These are phyloP conservation scores for Psephotus haematonotus DNA, from an alignment of 2,113 vertebrate species.

Conservation along the genomic window DNA sequence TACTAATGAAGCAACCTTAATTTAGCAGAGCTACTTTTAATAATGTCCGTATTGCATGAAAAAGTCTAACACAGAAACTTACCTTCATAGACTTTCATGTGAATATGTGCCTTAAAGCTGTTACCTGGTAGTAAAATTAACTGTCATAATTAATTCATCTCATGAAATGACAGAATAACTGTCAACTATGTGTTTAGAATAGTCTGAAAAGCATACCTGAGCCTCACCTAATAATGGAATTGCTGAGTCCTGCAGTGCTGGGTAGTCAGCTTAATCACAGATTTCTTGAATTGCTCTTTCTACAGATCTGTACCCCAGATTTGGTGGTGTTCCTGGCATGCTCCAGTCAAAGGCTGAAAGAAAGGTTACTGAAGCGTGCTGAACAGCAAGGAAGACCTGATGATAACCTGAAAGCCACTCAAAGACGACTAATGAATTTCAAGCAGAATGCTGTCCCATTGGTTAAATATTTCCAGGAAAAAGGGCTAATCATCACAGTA, in stretches of 20 bases:
- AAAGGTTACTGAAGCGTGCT: constrained; percentile 88
- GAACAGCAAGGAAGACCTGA: constrained; percentile 95
- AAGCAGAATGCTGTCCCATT: constrained; percentile 93
- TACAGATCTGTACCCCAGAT: constrained; percentile 94
- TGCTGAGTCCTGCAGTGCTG: neutral
- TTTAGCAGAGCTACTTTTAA: neutral
- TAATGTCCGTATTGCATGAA: neutral
- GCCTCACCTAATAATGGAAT: neutral
- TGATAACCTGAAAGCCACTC: constrained; percentile 95
- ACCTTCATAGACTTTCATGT: neutral
- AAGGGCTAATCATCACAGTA: constrained; percentile 92
- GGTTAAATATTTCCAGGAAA: constrained; percentile 98
- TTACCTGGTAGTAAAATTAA: neutral
- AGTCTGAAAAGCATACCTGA: neutral
- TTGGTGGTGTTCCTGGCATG: constrained; percentile 95
- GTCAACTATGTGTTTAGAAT: neutral
- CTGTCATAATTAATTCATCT: neutral
- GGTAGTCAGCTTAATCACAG: neutral
- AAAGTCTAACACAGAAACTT: neutral
- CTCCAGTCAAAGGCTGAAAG: constrained; percentile 90
- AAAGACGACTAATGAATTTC: constrained; percentile 93
- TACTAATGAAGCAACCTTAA: neutral
- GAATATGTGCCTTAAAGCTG: neutral
- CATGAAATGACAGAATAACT: neutral
- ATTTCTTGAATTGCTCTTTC: neutral